Percentiles rank a stretch among this genome's conserved stretches.
These are phyloP conservation scores for Panulirus ornatus DNA, from an alignment of 1,140 invertebrate genomes.

Conservation along the genomic window DNA sequence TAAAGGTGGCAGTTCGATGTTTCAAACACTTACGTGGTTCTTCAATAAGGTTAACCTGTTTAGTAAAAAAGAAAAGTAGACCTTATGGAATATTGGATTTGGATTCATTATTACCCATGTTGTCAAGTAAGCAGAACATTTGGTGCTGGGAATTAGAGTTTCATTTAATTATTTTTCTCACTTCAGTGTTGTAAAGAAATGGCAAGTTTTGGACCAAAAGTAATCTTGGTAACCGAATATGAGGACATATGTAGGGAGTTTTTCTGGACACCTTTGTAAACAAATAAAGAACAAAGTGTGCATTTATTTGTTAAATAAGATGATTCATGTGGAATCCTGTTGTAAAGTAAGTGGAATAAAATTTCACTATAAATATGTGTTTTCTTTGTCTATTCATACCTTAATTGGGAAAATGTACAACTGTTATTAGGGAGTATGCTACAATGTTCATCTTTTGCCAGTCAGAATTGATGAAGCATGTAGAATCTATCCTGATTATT, in stretches of 20 bases:
- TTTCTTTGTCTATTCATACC: background rate
- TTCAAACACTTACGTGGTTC: conserved; percentile 32
- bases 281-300: conserved; percentile 30
- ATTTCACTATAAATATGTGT: conserved; percentile 68
- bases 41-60: conserved; percentile 28
- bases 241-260: conserved; percentile 10
- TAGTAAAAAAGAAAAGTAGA: background rate
- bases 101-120: conserved; percentile 28
- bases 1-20: conserved; percentile 63
- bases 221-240: background rate
- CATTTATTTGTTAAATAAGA: conserved; percentile 66
- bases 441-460: background rate
- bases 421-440: background rate
- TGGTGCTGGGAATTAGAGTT: conserved; percentile 38
- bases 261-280: conserved; percentile 46
- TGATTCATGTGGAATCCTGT: conserved; percentile 63
- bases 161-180: conserved; percentile 40
- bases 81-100: conserved; percentile 15
- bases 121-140: conserved; percentile 34
- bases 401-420: background rate
- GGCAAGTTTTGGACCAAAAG: conserved; percentile 50
- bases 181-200: conserved; percentile 43
- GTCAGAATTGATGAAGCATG: background rate
- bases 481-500: background rate
- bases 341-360: conserved; percentile 71